Base-by-base conservation (phyloP, 2,888 invertebrate species). In the Acleris sparsana region DNA sequence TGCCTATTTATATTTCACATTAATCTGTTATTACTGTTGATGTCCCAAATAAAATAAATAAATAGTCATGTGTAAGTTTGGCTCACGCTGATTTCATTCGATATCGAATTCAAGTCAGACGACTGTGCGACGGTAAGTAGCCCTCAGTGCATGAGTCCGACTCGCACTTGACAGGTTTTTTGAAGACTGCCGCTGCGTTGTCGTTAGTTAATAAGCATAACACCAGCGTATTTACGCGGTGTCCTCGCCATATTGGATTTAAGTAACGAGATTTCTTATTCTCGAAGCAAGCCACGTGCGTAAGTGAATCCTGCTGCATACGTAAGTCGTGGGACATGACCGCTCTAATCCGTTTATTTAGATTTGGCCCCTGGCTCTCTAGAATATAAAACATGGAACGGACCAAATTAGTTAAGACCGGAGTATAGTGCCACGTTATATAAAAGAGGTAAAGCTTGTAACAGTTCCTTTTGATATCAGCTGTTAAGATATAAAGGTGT, bases 271-370 rank as follows among this genome's bases (percentile, higher is more conserved):
- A 58, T 63, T 64, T 59, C 63, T 64, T 59, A 53, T 64, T 59
- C 59, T 64, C 48, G 46, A 64, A 64, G 59, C 63, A 53, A 39
- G 53, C 58, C 63, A 64, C 63, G 63, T 64, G 63, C 63, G 52
- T 33, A 53, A 53, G 53, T 44, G 57, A 52, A 53, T 58, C 57
- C 63, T 39, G 53, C 59, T 52, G 63, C 63, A 64, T 64, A 64
- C 53, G 58, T 65, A 60, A 65, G 64, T 48, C 44, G 59, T 48
- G 51, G 51, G 63, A 55, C 44, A 44, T 59, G 64, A 29, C 59
- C 64, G 39, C 17, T 60, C 65, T 65, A 65, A 65, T 65, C 60
- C 60, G 60, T 60, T 65, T 65, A 65, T 60, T 65, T 65, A 65
- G 64, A 64, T 65, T 60, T 65, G 33, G 20, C 59, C 46, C 29